A percentile compares a stretch with the other conserved stretches of the same genome.
phyloP scores from a whole-genome alignment of 2,797 vertebrate genomes.

The Muscicapa comitata region DNA sequence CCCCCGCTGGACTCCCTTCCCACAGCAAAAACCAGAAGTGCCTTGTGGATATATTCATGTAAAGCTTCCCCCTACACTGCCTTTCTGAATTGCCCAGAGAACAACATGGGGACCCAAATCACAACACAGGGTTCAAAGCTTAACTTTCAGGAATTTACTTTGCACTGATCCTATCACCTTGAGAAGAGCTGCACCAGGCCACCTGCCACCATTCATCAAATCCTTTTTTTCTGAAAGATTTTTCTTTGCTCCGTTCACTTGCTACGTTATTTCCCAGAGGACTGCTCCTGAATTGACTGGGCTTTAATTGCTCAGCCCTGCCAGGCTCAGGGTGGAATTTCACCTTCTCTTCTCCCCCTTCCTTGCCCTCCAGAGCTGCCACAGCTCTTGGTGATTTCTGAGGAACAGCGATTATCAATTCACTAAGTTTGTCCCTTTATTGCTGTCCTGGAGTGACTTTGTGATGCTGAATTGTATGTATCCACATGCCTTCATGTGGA shows the following conservation, averaged over 20 bases:
- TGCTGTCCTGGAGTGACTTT: background rate
- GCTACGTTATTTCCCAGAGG: constrained; percentile 50
- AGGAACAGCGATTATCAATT: background rate
- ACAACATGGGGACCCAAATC: background rate
- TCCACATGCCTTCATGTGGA: background rate
- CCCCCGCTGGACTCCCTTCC: rapidly evolving
- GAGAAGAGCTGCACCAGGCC: background rate
- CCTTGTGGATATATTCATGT: background rate
- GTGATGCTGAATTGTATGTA: background rate
- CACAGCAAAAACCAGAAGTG: background rate
- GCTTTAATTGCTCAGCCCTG: constrained; percentile 43
- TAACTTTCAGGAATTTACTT: constrained; percentile 17
- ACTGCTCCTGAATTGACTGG: constrained; percentile 48
- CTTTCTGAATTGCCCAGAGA: background rate
- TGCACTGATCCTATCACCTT: background rate
- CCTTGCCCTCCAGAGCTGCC: background rate
- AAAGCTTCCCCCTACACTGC: background rate
- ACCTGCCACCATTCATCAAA: constrained; percentile 13
- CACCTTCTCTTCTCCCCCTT: background rate
- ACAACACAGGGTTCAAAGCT: background rate
- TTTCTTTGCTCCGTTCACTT: background rate
- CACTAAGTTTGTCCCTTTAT: background rate
- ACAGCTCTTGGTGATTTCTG: background rate
- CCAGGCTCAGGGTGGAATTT: constrained; percentile 21
- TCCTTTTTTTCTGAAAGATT: constrained; percentile 18